phyloP scores from a whole-genome alignment of 64 coral and sea anemone genomes.

The Stichodactyla helianthus region DNA sequence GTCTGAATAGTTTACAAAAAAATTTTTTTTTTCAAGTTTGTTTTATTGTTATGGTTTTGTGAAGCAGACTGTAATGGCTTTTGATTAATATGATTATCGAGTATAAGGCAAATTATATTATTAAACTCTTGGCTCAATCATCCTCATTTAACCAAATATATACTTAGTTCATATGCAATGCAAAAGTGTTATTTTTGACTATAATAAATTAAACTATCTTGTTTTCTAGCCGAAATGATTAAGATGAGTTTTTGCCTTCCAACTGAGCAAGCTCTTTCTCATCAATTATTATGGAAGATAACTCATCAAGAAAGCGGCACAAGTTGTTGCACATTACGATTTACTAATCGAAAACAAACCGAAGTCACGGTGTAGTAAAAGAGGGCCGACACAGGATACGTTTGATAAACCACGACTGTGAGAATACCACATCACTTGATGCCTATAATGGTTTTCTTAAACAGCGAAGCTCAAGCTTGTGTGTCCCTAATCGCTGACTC shows the following conservation, averaged over 20 bases:
- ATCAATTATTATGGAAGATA: conserved; percentile 1
- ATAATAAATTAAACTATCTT: not conserved
- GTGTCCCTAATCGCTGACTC: not conserved
- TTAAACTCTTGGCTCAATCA: not conserved
- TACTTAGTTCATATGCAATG: not conserved
- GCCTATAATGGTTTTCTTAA: not conserved
- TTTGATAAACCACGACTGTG: not conserved
- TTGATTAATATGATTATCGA: not conserved
- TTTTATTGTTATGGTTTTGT: not conserved
- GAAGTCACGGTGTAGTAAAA: not conserved
- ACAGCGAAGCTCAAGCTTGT: not conserved
- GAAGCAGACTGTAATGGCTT: not conserved
- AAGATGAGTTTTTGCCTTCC: not conserved
- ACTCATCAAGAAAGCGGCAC: not conserved
- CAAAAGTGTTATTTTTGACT: not conserved
- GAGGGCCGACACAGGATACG: conserved; percentile 21
- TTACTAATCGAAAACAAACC: not conserved
- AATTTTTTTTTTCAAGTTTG: not conserved
- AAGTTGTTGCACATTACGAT: not conserved
- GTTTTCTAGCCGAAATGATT: not conserved
- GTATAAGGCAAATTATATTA: not conserved
- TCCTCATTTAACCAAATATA: not conserved
- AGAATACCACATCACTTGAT: not conserved
- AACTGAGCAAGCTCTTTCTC: conserved; percentile 1
- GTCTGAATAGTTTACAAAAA: not conserved